Evolutionary conservation across 2,888 invertebrate genomes (phyloP), one percentile per base, ranked within the genome.

Genomic region (Tipula lateralis): DNA sequence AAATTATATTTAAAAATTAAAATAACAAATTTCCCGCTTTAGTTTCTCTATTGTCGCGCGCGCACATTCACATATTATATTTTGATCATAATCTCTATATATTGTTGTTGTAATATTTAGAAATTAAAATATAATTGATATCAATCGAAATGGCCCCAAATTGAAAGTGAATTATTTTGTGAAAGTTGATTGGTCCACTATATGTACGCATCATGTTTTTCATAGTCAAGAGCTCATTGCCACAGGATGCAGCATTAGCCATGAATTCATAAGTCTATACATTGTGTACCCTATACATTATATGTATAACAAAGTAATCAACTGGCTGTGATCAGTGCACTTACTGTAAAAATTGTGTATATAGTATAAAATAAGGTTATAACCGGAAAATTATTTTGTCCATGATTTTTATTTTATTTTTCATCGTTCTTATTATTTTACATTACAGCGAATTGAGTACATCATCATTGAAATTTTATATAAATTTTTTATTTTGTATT

Each of bases 361-460:
- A 39, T 39, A 66, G 24, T 66, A 66, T 24, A 66, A 66, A n/a
- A 66, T 24, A 66, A 66, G 66, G 66, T 66, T 66, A 66, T 66
- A 66, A 66, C 66, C 66, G 66, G 66, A 66, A 66, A 66, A 66
- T 66, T 66, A 66, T 66, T 66, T 66, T 66, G 66, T 66, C 66
- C 66, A 66, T 66, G 66, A 66, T 66, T 66, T 19, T 50, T 50
- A 16, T 50, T 50, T 66, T 44, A 44, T 44, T 66, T 66, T 66
- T 66, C 66, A 24, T 66, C 19, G 66, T 66, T 66, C 66, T 66
- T 66, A 66, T 66, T 66, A 66, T 66, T 66, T 66, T 66, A 66
- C 24, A 66, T 24, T 66, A 66, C 24, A 66, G 24, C 66, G 66
- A 66, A 66, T 66, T 66, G 66, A 66, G 66, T 66, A 24, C 19